phyloP scores from a whole-genome alignment of 2,113 vertebrate genomes.

The Aviceda subcristata region DNA sequence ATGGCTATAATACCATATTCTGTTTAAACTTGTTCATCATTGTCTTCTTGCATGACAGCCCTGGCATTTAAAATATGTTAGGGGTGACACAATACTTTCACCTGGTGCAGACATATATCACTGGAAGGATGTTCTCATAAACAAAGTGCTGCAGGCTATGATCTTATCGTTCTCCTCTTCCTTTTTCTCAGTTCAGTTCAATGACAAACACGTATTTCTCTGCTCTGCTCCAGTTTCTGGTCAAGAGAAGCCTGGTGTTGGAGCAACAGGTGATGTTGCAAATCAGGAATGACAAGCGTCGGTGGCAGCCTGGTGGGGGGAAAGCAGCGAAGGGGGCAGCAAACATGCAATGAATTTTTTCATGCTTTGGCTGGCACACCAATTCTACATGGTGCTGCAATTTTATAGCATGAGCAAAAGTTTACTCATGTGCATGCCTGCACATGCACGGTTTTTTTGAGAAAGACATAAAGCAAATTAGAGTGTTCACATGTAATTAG shows the following conservation, averaged over 20 bases:
- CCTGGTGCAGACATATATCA: constrained; percentile 59
- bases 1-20: constrained; percentile 50
- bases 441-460: background rate
- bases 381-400: background rate
- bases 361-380: background rate
- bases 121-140: constrained; percentile 63
- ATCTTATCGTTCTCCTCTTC: constrained; percentile 63
- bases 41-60: constrained; percentile 50
- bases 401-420: background rate
- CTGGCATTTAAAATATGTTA: constrained; percentile 60
- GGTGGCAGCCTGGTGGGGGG: background rate
- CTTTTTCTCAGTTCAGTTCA: constrained; percentile 57
- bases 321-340: background rate
- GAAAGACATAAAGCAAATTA: constrained; percentile 40
- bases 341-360: background rate
- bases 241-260: background rate
- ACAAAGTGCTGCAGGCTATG: constrained; percentile 42
- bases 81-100: constrained; percentile 45
- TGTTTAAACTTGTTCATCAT: constrained; percentile 70
- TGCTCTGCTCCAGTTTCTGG: constrained; percentile 34
- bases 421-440: background rate
- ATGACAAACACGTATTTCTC: constrained; percentile 57
- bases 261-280: constrained; percentile 45
- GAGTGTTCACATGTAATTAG: constrained; percentile 35
- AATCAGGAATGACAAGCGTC: background rate